Percentiles rank a stretch among this genome's conserved stretches.
These are phyloP conservation scores for Ploceus nigricollis DNA, from an alignment of 2,113 vertebrate species.

Conservation along the genomic window DNA sequence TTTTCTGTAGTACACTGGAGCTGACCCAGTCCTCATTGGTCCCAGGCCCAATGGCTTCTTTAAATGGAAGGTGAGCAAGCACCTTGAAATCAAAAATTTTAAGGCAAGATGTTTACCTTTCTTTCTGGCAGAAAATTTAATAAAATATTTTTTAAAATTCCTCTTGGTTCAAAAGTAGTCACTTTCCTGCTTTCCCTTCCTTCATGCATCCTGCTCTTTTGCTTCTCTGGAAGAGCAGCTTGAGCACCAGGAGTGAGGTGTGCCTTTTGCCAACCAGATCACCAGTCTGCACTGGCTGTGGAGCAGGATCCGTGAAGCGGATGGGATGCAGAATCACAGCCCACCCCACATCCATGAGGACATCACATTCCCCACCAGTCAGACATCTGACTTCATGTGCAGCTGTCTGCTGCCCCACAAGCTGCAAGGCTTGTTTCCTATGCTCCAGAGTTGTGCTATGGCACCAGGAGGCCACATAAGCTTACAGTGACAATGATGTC, in stretches of 20 bases:
- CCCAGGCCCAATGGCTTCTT: neutral
- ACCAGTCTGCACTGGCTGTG: neutral
- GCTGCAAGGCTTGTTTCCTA: neutral
- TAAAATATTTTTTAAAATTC: neutral
- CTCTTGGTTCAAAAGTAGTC: neutral
- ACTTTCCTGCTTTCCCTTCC: neutral
- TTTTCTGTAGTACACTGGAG: neutral
- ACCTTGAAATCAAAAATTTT: neutral
- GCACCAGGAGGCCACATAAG: neutral
- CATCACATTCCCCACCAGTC: neutral
- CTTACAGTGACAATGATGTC: neutral
- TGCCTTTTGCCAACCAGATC: neutral
- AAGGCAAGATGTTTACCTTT: neutral
- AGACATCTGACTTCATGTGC: fast-evolving
- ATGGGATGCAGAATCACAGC: neutral
- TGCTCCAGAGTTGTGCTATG: neutral
- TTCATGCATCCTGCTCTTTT: neutral
- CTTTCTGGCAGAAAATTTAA: neutral
- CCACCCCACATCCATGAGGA: neutral
- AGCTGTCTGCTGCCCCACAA: neutral
- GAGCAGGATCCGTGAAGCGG: fast-evolving
- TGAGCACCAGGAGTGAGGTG: neutral
- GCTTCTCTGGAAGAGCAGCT: neutral
- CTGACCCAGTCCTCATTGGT: neutral
- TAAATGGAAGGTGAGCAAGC: neutral